A percentile compares a stretch with the other conserved stretches of the same genome.
Conservation (phyloP, 2,888 invertebrate genomes). For the Caenorhabditis japonica region DNA sequence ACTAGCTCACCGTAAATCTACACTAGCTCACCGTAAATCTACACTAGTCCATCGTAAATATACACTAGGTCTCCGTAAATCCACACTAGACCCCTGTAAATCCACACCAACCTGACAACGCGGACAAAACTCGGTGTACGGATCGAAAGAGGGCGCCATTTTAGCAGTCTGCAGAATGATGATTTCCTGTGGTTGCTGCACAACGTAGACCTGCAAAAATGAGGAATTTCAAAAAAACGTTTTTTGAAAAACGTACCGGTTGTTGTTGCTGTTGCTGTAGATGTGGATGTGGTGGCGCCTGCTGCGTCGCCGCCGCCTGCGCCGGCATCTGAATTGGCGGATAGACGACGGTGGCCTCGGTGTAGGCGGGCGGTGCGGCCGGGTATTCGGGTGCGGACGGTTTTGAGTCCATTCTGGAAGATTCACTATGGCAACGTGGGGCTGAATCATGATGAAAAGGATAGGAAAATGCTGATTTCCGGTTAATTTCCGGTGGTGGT, state of each 20-base stretch:
- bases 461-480: too few relatives aligned
- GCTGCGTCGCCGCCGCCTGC: too few relatives aligned
- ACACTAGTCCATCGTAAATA: too few relatives aligned
- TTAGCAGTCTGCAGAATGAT: constrained; percentile 26
- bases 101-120: constrained; percentile 30
- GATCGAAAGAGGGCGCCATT: constrained; percentile 37
- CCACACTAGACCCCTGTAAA: too few relatives aligned
- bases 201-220: constrained; percentile 24
- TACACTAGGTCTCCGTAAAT: too few relatives aligned
- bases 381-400: constrained; percentile 28
- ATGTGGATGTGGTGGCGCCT: too few relatives aligned
- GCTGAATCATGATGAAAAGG: too few relatives aligned
- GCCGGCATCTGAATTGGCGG: constrained; percentile 18
- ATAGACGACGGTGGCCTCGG: constrained; percentile 27
- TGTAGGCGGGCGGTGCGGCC: constrained; percentile 34
- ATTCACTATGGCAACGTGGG: neutral
- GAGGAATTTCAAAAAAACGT: neutral
- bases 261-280: too few relatives aligned
- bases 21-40: too few relatives aligned
- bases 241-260: neutral
- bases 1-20: too few relatives aligned
- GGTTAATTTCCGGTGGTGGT: too few relatives aligned
- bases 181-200: constrained; percentile 34
- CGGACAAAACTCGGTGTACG: constrained; percentile 43
- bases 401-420: constrained; percentile 19